Conservation (phyloP, 2,888 invertebrate species). For the Blera fallax region DNA sequence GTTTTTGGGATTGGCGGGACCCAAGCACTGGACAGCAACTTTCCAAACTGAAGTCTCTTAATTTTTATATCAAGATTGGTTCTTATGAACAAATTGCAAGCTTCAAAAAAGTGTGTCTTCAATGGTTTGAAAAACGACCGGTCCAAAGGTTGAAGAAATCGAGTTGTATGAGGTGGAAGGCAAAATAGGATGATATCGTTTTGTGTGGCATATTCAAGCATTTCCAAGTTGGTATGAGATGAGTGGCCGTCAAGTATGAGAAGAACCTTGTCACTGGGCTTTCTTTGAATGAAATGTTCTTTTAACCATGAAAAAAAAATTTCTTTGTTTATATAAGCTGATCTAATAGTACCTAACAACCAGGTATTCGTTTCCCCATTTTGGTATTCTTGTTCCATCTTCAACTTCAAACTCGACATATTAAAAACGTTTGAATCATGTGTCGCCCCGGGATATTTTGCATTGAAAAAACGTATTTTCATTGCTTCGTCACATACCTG, state of each 20-base stretch:
- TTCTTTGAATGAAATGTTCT: constrained; percentile 1
- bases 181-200: constrained; percentile 7
- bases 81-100: constrained; percentile 8
- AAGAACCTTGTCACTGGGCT: background rate
- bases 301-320: constrained; percentile 10
- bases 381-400: background rate
- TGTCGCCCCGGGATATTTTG: background rate
- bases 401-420: background rate
- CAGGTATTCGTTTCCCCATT: background rate
- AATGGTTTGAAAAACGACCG: constrained; percentile 12
- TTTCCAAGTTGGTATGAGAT: background rate
- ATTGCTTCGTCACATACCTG: background rate
- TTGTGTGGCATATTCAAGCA: constrained; percentile 12
- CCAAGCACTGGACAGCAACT: background rate
- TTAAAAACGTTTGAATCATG: background rate
- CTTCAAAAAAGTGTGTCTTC: background rate
- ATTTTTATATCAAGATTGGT: background rate
- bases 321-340: too few relatives aligned
- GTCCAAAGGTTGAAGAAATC: constrained; percentile 17
- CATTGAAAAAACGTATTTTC: background rate
- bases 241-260: constrained; percentile 5
- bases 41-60: constrained; percentile 5
- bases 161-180: constrained; percentile 16
- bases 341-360: background rate
- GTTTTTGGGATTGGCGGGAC: background rate